A percentile compares a stretch with the other conserved stretches of the same genome.
These are phyloP conservation scores for Drosophila sturtevanti DNA, from an alignment of 1,140 invertebrate species.

Conservation along the genomic window DNA sequence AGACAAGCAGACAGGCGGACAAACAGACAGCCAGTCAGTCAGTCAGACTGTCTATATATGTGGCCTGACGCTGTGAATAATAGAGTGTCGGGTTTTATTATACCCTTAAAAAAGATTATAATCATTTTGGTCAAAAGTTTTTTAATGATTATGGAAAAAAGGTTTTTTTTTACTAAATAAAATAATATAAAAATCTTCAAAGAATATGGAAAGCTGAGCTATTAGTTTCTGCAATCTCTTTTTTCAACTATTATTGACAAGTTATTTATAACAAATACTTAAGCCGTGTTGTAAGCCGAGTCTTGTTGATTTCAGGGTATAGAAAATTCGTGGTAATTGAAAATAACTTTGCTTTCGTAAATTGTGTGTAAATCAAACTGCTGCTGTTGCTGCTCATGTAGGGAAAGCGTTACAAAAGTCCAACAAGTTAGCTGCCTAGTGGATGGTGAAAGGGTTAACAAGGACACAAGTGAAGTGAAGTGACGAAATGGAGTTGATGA, in stretches of 20 bases:
- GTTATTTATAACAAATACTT: no score
- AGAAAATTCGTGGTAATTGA: constrained; percentile 28
- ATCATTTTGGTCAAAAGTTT: neutral
- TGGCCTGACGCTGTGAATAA: constrained; percentile 19
- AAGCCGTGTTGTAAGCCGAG: no score
- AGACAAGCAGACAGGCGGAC: neutral
- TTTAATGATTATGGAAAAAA: neutral
- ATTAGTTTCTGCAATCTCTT: no score
- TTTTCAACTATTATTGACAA: no score
- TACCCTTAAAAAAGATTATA: neutral
- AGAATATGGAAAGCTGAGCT: no score
- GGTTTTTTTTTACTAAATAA: neutral
- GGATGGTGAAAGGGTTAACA: constrained; percentile 23
- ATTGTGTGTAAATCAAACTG: constrained; percentile 76
- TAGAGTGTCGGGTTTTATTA: constrained; percentile 24
- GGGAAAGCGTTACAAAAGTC: constrained; percentile 59
- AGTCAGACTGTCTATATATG: neutral
- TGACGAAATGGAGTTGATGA: constrained; percentile 39
- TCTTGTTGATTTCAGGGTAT: no score
- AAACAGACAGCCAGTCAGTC: neutral
- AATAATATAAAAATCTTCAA: no score
- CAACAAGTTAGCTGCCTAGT: constrained; percentile 64
- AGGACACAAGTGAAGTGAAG: constrained; percentile 57
- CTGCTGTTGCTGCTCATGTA: constrained; percentile 30
- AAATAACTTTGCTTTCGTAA: constrained; percentile 44